A percentile compares a stretch with the other conserved stretches of the same genome.
These are phyloP conservation scores for Maconellicoccus hirsutus DNA, from an alignment of 1,140 invertebrate genomes.

Conservation along the genomic window DNA sequence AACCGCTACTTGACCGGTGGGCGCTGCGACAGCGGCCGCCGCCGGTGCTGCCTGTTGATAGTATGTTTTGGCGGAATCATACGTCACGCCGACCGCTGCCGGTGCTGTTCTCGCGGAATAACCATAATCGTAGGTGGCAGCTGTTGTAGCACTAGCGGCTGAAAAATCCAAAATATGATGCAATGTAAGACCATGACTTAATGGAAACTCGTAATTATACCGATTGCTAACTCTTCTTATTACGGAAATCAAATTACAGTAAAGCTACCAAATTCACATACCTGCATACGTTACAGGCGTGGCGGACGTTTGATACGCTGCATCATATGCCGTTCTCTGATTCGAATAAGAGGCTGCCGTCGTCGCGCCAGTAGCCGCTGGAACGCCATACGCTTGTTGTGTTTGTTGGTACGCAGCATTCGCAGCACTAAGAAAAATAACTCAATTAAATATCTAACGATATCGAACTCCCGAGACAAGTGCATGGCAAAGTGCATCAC, in stretches of 20 bases:
- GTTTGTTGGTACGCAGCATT: conserved; percentile 12
- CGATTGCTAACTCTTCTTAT: too few species aligned
- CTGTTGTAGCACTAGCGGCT: not conserved
- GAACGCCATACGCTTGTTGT: conserved; percentile 14
- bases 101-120: not conserved
- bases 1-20: not conserved
- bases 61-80: conserved; percentile 9
- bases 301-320: conserved; percentile 15
- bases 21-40: not conserved
- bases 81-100: not conserved
- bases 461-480: not conserved
- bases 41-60: not conserved
- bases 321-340: conserved; percentile 18
- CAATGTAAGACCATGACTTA: too few species aligned
- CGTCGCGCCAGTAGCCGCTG: conserved; percentile 5
- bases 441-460: not conserved
- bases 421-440: conserved; percentile 12
- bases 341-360: conserved; percentile 11
- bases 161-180: too few species aligned
- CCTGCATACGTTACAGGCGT: conserved; percentile 16
- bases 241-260: too few species aligned
- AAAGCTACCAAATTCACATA: not conserved
- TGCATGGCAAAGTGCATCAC: too few species aligned
- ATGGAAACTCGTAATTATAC: too few species aligned
- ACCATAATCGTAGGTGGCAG: not conserved